Base-by-base conservation (phyloP, 2,888 invertebrate species). In the Ptychoptera contaminata region DNA sequence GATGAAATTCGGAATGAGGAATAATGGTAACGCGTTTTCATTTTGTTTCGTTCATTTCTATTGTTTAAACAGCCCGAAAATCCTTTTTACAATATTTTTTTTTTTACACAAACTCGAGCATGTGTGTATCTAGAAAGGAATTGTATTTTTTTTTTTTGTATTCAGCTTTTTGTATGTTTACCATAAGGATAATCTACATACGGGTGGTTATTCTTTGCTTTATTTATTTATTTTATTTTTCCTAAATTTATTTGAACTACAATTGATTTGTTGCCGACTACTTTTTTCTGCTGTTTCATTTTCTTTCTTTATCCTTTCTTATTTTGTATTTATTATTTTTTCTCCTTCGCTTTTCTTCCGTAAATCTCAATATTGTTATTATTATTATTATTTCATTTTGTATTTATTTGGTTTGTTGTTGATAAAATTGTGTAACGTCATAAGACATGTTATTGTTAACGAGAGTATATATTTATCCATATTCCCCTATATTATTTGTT, bases 141-240 rank as follows among this genome's bases (percentile, higher is more conserved):
- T 40, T 32, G 14, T 32, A 16, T 40, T 32, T 40, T 40, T 42
- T 42, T 36, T 23, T 16, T 37, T 16, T 12, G 3, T 7, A 9
- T 37, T 40, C 31, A 12, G 14, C 11, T 29, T 31, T 40, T 40
- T 30, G 8, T 40, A 32, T 44, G 44, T 44, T 44, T 44, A 39
- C 36, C 30, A 38, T 44, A 31, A 16, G 44, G 44, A 44, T 44
- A 44, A 44, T 44, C 44, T 44, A 44, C 44, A 44, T 44, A 39
- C 39, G 31, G 32, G 38, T 37, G 32, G 29, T 37, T 37, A 30
- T 37, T 36, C 29, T 30, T 37, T 12, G 30, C 40, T 23, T 16
- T 40, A 40, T 40, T 40, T 40, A n/a, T n/a, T n/a, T n/a, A n/a
- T 40, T 40, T 30, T 40, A 23, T 40, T 23, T 5, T 23, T 23